phyloP scores from a whole-genome alignment of 2,113 vertebrate genomes.

The Proterorhinus semilunaris region DNA sequence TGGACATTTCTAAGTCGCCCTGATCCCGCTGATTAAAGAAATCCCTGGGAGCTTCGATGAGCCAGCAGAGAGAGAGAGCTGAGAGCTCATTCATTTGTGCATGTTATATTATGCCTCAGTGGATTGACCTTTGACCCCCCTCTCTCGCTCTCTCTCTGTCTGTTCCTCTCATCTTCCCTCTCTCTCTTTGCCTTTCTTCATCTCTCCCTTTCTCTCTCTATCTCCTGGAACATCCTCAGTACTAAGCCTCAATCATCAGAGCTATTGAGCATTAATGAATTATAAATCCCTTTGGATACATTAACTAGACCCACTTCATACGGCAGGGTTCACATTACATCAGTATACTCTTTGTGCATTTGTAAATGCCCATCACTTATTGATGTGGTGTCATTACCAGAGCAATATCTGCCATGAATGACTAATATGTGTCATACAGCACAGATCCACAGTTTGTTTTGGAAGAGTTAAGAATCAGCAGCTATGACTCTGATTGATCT shows the following conservation, averaged over 20 bases:
- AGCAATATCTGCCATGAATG: slow-evolving; percentile 49
- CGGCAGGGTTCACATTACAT: slow-evolving; percentile 65
- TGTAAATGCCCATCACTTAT: slow-evolving; percentile 63
- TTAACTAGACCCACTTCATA: slow-evolving; percentile 65
- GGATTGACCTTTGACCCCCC: slow-evolving; percentile 64
- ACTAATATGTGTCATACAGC: slow-evolving; percentile 34
- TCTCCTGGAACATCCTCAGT: slow-evolving; percentile 55
- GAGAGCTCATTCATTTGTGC: slow-evolving; percentile 52
- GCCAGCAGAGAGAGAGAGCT: slow-evolving; percentile 9
- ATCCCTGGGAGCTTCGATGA: slow-evolving; percentile 45
- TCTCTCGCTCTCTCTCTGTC: slow-evolving; percentile 8
- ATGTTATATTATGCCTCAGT: slow-evolving; percentile 60
- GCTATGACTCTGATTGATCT: background rate
- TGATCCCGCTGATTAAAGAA: slow-evolving; percentile 70
- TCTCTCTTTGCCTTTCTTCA: slow-evolving; percentile 45
- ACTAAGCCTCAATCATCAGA: slow-evolving; percentile 54
- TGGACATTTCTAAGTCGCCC: slow-evolving; percentile 65
- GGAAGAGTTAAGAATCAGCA: background rate
- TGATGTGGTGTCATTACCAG: slow-evolving; percentile 59
- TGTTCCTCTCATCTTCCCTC: slow-evolving; percentile 15
- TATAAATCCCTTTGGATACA: slow-evolving; percentile 62
- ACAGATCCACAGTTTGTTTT: slow-evolving; percentile 22
- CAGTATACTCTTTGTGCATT: slow-evolving; percentile 64
- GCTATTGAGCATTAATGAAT: slow-evolving; percentile 66
- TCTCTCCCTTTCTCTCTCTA: slow-evolving; percentile 6